A percentile compares a stretch with the other conserved stretches of the same genome.
Conservation (phyloP, 2,888 invertebrate genomes). For the Pinctada fucata region DNA sequence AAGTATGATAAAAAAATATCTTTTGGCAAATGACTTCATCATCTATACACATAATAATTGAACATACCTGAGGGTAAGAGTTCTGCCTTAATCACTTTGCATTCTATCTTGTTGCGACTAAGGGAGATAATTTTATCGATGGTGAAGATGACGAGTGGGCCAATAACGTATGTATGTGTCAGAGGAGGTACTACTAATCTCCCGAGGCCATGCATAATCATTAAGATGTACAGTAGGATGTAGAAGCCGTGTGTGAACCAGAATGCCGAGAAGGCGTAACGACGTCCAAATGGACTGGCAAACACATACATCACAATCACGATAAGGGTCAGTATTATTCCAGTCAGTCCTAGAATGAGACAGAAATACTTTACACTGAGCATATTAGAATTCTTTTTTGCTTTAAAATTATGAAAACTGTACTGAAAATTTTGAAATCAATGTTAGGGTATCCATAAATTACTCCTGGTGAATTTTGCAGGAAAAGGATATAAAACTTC, state of each 20-base stretch:
- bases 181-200: constrained; percentile 80
- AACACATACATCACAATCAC: constrained; percentile 81
- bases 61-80: constrained; percentile 81
- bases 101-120: constrained; percentile 81
- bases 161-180: constrained; percentile 80
- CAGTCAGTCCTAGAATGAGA: constrained; percentile 79
- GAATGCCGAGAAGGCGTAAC: constrained; percentile 80
- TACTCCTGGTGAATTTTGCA: too few species aligned
- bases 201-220: constrained; percentile 81
- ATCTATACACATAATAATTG: too few species aligned
- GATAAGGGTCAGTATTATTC: constrained; percentile 79
- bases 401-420: too few species aligned
- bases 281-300: constrained; percentile 79
- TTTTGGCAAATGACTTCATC: too few species aligned
- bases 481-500: too few species aligned
- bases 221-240: constrained; percentile 80
- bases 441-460: too few species aligned
- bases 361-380: not conserved
- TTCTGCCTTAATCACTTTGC: constrained; percentile 80
- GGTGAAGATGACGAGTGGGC: constrained; percentile 80
- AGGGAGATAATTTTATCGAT: constrained; percentile 80
- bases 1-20: too few species aligned
- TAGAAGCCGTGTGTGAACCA: constrained; percentile 81
- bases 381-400: not conserved
- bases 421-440: too few species aligned